phyloP scores from a whole-genome alignment of 1,140 invertebrate species.

The Procambarus clarkii region DNA sequence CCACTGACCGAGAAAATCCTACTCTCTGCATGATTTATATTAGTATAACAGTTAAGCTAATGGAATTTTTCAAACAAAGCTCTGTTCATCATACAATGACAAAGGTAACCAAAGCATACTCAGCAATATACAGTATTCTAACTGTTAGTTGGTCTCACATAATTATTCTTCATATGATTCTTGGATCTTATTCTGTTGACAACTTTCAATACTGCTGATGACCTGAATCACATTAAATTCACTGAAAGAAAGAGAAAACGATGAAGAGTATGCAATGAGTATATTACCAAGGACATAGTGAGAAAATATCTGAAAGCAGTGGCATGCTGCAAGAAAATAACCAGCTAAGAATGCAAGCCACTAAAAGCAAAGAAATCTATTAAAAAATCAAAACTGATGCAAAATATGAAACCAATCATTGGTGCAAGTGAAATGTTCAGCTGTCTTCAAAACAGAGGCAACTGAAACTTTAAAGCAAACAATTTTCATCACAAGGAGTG shows the following conservation, averaged over 20 bases:
- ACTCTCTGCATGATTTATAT: constrained; percentile 28
- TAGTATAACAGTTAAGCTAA: not conserved
- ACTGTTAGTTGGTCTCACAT: not conserved
- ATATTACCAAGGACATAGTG: not conserved
- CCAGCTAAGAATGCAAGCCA: not conserved
- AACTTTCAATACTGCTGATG: not conserved
- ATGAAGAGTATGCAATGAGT: not conserved
- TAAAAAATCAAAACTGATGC: not conserved
- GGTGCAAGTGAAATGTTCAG: not conserved
- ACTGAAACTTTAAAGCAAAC: too few species aligned
- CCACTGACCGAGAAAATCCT: constrained; percentile 54
- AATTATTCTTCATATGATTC: not conserved
- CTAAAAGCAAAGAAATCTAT: not conserved
- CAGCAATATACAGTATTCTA: not conserved
- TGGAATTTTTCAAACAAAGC: not conserved
- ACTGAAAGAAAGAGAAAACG: constrained; percentile 35
- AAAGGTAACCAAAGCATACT: not conserved
- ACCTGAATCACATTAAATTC: constrained; percentile 1
- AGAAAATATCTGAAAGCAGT: not conserved
- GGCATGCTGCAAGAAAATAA: not conserved
- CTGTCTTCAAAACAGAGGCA: too few species aligned
- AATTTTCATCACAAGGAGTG: too few species aligned
- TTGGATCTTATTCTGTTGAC: not conserved
- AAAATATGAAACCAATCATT: not conserved
- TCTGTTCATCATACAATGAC: not conserved